phyloP scores from a whole-genome alignment of 1,140 invertebrate species.

The Trigoniulus corallinus region DNA sequence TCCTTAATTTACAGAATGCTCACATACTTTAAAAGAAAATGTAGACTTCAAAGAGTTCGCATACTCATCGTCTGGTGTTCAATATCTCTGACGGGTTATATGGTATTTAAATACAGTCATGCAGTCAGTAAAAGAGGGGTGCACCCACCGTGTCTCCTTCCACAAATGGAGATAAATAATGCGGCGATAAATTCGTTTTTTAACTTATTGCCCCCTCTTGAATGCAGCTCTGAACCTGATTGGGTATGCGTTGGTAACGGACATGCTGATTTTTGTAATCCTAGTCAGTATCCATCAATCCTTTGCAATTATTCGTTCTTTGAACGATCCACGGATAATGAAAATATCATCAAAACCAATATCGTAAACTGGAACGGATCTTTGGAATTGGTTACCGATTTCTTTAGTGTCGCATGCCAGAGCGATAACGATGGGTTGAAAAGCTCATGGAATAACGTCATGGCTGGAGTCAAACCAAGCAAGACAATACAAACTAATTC shows the following conservation, averaged over 20 bases:
- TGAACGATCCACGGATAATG: constrained; percentile 28
- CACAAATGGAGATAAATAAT: background rate
- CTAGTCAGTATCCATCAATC: constrained; percentile 22
- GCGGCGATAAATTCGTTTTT: background rate
- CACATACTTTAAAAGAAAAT: too few relatives aligned
- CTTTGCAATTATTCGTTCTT: background rate
- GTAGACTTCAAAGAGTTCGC: too few relatives aligned
- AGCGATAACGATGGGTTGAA: background rate
- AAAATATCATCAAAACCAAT: constrained; percentile 24
- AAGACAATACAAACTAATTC: constrained; percentile 10
- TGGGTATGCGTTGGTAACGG: constrained; percentile 32
- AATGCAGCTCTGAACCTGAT: constrained; percentile 37
- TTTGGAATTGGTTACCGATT: background rate
- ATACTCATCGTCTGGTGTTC: too few relatives aligned
- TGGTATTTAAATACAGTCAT: too few relatives aligned
- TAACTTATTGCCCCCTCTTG: constrained; percentile 17
- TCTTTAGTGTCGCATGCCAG: constrained; percentile 15
- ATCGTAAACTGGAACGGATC: background rate
- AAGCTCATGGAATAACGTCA: constrained; percentile 35
- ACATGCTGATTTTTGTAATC: constrained; percentile 20
- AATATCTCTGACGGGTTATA: too few relatives aligned
- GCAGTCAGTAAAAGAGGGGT: too few relatives aligned
- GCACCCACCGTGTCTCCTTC: background rate
- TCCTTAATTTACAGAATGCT: too few relatives aligned
- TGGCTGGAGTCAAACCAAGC: constrained; percentile 31